Evolutionary conservation across 2,113 vertebrate genomes (phyloP).

Genomic region (Microcebus lehilahytsara): DNA sequence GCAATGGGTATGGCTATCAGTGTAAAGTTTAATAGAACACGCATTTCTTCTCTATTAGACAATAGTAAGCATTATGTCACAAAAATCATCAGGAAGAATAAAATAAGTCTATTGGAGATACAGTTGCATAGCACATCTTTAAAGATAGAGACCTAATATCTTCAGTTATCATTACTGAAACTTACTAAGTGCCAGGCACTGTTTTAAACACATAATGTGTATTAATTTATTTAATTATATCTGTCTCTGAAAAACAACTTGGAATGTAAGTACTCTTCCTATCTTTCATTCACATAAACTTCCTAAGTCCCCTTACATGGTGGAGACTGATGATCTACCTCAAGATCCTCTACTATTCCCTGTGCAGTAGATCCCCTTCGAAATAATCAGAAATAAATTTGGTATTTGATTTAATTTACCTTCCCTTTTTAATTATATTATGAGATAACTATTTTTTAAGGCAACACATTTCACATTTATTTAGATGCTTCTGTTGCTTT

Average conservation of each 20-base stretch:
- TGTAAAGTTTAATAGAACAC: neutral
- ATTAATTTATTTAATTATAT: neutral
- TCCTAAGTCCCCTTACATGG: neutral
- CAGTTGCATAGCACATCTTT: neutral
- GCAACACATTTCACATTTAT: neutral
- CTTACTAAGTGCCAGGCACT: neutral
- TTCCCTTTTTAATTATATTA: neutral
- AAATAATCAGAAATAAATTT: neutral
- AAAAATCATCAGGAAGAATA: neutral
- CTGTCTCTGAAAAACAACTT: neutral
- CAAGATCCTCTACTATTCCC: neutral
- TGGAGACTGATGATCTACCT: fast-evolving
- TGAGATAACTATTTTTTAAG: neutral
- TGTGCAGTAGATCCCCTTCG: neutral
- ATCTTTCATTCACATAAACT: neutral
- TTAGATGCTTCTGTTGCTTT: neutral
- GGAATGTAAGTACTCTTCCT: neutral
- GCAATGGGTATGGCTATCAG: neutral
- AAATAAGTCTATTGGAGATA: neutral
- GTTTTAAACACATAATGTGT: neutral
- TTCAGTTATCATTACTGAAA: neutral
- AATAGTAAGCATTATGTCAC: neutral
- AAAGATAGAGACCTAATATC: neutral
- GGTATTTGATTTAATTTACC: neutral
- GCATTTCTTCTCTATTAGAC: neutral